phyloP scores from a whole-genome alignment of 2,113 vertebrate species.

The Jaculus jaculus region DNA sequence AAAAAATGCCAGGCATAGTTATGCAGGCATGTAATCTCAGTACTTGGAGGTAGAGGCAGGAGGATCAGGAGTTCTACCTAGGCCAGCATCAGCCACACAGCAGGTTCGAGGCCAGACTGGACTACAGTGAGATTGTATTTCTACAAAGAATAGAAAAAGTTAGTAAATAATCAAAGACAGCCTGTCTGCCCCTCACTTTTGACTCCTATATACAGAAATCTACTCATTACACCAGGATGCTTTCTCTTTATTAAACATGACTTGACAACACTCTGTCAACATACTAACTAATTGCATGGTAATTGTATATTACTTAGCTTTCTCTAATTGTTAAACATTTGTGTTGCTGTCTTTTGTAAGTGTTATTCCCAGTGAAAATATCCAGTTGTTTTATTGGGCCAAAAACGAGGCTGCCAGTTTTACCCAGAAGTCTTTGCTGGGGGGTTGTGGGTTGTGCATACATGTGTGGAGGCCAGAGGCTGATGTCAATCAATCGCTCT shows the following conservation, averaged over 20 bases:
- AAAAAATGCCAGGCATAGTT: neutral
- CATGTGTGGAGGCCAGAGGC: too few species aligned
- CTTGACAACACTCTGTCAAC: neutral
- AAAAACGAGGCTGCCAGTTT: neutral
- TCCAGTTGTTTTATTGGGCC: neutral
- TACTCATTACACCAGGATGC: neutral
- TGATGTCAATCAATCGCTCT: too few species aligned
- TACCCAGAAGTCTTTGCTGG: neutral
- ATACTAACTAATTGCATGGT: too few species aligned
- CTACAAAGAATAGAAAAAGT: neutral
- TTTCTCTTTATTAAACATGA: constrained; percentile 13
- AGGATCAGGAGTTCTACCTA: neutral
- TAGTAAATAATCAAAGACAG: neutral
- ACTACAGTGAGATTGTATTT: neutral
- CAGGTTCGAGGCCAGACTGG: neutral
- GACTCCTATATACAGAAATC: neutral
- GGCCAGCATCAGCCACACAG: neutral
- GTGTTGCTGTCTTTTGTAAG: neutral
- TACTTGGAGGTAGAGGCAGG: neutral
- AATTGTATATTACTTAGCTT: neutral
- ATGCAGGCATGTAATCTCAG: neutral
- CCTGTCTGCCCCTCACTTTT: neutral
- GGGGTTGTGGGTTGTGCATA: too few species aligned
- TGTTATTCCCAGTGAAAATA: neutral
- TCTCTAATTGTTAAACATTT: constrained; percentile 1